These are phyloP conservation scores for Acipenser transmontanus DNA, from an alignment of 2,797 vertebrate species.

Conservation along the genomic window DNA sequence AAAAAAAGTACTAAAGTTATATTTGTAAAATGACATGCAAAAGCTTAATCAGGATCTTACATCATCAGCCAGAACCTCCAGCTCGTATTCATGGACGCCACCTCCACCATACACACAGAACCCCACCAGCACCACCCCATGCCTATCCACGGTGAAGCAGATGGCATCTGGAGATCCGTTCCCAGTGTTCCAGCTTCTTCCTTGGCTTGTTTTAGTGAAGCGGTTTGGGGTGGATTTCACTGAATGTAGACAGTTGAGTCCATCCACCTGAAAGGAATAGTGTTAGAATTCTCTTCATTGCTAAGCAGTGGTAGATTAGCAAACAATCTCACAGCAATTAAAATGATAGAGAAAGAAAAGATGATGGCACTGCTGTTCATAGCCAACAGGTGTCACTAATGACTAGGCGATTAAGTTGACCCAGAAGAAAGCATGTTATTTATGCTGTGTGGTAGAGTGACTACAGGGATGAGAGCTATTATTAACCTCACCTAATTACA, in stretches of 20 bases:
- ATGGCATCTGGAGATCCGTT: constrained; percentile 98
- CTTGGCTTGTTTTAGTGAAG: constrained; percentile 97
- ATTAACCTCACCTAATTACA: no score
- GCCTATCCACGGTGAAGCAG: constrained; percentile 92
- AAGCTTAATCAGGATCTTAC: constrained; percentile 57
- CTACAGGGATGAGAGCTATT: no score
- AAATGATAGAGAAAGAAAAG: background rate
- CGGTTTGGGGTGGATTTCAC: constrained; percentile 92
- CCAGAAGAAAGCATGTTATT: no score
- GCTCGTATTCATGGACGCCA: constrained; percentile 95
- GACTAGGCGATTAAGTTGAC: background rate
- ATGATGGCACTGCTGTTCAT: background rate
- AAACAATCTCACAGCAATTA: background rate
- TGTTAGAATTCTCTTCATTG: background rate
- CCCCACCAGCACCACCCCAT: constrained; percentile 89
- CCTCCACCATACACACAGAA: constrained; percentile 97
- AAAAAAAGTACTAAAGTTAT: no score
- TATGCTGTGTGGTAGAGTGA: no score
- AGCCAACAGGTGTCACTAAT: constrained; percentile 19
- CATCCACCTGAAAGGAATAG: constrained; percentile 70
- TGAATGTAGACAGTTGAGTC: constrained; percentile 89
- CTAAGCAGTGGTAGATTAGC: background rate
- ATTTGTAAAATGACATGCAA: no score
- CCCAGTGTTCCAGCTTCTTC: constrained; percentile 97
- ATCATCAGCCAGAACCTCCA: constrained; percentile 94